Conservation (phyloP, 2,888 invertebrate species). For the Axea sp. region DNA sequence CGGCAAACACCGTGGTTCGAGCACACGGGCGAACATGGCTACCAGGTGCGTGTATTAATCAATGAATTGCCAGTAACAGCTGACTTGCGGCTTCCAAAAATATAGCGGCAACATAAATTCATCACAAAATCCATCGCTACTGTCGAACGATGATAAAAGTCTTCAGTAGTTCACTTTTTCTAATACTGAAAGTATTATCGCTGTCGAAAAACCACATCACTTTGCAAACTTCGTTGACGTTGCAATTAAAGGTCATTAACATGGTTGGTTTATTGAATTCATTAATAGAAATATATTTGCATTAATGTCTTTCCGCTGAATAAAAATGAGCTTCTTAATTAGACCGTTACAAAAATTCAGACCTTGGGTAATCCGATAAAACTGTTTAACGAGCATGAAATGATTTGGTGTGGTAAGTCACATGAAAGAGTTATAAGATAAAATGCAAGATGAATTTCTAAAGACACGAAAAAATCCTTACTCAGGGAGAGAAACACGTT, state of each 20-base stretch:
- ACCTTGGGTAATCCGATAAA: conserved; percentile 44
- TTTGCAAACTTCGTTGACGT: conserved; percentile 3
- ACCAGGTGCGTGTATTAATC: conserved; percentile 60
- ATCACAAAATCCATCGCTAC: conserved; percentile 25
- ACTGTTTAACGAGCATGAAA: conserved; percentile 56
- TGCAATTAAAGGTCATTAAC: conserved; percentile 35
- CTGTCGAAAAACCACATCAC: conserved; percentile 3
- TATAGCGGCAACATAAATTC: conserved; percentile 50
- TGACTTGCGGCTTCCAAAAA: conserved; percentile 61
- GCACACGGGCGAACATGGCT: conserved; percentile 40
- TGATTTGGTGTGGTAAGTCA: conserved; percentile 46
- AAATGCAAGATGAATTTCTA: conserved; percentile 38
- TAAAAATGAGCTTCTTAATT: conserved; percentile 43
- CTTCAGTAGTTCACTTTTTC: conserved; percentile 47
- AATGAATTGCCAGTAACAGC: conserved; percentile 58
- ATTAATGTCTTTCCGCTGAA: background rate
- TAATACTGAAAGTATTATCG: conserved; percentile 23
- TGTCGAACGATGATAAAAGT: conserved; percentile 47
- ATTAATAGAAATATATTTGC: conserved; percentile 26
- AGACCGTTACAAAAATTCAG: conserved; percentile 38
- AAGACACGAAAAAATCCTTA: background rate
- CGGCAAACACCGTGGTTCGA: conserved; percentile 33
- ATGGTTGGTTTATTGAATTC: conserved; percentile 19
- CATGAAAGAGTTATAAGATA: conserved; percentile 35
- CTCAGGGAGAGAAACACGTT: conserved; percentile 13